Conservation (phyloP, 1,140 invertebrate species). For the Hycleus cichorii region DNA sequence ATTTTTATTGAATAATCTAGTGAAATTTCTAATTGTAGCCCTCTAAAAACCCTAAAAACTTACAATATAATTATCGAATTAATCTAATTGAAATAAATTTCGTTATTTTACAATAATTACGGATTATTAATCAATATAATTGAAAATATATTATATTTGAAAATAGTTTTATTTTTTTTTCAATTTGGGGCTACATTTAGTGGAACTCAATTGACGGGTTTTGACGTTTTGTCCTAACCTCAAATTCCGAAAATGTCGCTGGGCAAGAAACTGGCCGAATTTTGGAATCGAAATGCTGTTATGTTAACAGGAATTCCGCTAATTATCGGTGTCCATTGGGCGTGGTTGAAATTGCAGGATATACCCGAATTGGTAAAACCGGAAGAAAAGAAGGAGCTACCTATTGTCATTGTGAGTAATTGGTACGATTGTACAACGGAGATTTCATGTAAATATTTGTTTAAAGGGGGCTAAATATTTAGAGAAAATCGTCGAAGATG, state of each 20-base stretch:
- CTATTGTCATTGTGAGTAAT: constrained; percentile 38
- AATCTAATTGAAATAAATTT: too few relatives aligned
- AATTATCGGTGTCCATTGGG: constrained; percentile 45
- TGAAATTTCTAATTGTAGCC: too few relatives aligned
- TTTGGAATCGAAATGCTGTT: constrained; percentile 44
- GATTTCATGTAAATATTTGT: background rate
- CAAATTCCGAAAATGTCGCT: constrained; percentile 5
- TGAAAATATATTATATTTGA: too few relatives aligned
- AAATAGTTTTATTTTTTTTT: too few relatives aligned
- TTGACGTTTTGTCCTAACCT: too few relatives aligned
- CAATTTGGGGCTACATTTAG: too few relatives aligned
- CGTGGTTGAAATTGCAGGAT: constrained; percentile 46
- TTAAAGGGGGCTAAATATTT: constrained; percentile 15
- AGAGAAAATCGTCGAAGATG: constrained; percentile 1
- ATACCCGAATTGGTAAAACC: constrained; percentile 42
- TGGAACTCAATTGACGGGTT: too few relatives aligned
- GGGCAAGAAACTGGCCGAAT: constrained; percentile 18
- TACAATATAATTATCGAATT: too few relatives aligned
- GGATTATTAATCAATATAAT: too few relatives aligned
- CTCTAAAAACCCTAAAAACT: too few relatives aligned
- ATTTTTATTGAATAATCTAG: too few relatives aligned
- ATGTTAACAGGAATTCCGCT: constrained; percentile 43
- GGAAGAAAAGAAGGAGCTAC: constrained; percentile 42
- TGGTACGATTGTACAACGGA: background rate
- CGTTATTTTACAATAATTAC: too few relatives aligned